These are phyloP conservation scores for Epinotia ramella DNA, from an alignment of 2,888 invertebrate species.

Conservation along the genomic window DNA sequence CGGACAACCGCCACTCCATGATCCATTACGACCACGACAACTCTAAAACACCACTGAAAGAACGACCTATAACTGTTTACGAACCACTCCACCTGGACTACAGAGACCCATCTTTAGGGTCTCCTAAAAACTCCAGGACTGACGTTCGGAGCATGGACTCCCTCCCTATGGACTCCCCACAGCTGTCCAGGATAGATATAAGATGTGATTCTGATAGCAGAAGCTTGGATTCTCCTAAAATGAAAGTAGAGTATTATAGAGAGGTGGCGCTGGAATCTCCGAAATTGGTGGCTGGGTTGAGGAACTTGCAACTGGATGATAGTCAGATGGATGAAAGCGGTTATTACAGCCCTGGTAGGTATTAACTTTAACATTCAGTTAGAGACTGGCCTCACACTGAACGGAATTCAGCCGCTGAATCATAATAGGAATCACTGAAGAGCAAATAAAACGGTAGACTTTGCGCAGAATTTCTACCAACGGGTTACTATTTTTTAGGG, in stretches of 20 bases:
- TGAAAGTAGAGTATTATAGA: constrained; percentile 75
- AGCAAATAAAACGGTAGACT: too few species aligned
- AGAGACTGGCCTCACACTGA: too few species aligned
- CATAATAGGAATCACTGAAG: too few species aligned
- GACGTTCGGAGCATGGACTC: constrained; percentile 77
- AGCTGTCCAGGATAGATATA: constrained; percentile 73
- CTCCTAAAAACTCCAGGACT: constrained; percentile 76
- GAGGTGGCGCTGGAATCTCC: constrained; percentile 76
- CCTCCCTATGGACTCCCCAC: constrained; percentile 77
- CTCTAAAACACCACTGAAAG: constrained; percentile 74
- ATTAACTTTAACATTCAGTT: too few species aligned
- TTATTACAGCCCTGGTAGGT: constrained; percentile 78
- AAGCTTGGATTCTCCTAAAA: constrained; percentile 77
- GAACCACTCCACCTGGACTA: constrained; percentile 80
- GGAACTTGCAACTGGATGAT: constrained; percentile 78
- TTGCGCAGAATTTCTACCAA: too few species aligned
- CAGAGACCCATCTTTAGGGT: constrained; percentile 73
- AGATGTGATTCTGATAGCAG: constrained; percentile 76
- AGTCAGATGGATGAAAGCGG: constrained; percentile 83
- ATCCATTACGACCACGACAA: constrained; percentile 80
- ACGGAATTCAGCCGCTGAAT: too few species aligned
- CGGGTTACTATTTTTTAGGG: too few species aligned
- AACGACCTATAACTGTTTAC: constrained; percentile 77
- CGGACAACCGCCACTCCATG: constrained; percentile 82
- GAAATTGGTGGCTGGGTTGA: constrained; percentile 72